Conservation (phyloP, 2,113 vertebrate genomes). For the Solea senegalensis region DNA sequence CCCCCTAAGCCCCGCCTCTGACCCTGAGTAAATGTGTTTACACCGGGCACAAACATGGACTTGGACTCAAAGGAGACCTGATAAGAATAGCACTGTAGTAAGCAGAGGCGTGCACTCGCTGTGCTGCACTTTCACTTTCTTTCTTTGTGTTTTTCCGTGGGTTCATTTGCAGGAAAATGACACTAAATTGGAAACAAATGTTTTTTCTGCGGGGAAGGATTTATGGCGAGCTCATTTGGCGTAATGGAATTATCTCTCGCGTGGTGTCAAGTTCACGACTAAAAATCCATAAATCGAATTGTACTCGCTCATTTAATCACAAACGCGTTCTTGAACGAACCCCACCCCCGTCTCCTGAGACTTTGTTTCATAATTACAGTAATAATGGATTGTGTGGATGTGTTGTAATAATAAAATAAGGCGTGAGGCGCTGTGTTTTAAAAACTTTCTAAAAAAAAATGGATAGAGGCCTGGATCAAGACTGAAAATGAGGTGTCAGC, state of each 20-base stretch:
- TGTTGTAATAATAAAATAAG: not conserved
- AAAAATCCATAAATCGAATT: conserved; percentile 4
- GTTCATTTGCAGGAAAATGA: no score
- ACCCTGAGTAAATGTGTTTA: no score
- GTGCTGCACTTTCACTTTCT: no score
- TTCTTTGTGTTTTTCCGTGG: no score
- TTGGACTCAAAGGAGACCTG: no score
- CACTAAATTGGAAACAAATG: no score
- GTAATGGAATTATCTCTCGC: not conserved
- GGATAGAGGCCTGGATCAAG: not conserved
- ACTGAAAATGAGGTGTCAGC: no score
- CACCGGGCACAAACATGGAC: no score
- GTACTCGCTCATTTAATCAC: not conserved
- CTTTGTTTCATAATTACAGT: conserved; percentile 3
- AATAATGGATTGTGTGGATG: not conserved
- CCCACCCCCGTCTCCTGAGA: not conserved
- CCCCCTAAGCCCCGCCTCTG: no score
- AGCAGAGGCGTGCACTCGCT: no score
- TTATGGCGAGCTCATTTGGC: not conserved
- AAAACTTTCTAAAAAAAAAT: not conserved
- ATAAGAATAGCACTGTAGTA: no score
- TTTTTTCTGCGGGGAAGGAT: not conserved
- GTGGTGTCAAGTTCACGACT: not conserved
- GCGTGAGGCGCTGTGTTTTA: not conserved
- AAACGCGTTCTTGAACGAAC: not conserved